Base-by-base conservation (phyloP, 2,797 vertebrate species). In the Gephyroberyx darwinii region DNA sequence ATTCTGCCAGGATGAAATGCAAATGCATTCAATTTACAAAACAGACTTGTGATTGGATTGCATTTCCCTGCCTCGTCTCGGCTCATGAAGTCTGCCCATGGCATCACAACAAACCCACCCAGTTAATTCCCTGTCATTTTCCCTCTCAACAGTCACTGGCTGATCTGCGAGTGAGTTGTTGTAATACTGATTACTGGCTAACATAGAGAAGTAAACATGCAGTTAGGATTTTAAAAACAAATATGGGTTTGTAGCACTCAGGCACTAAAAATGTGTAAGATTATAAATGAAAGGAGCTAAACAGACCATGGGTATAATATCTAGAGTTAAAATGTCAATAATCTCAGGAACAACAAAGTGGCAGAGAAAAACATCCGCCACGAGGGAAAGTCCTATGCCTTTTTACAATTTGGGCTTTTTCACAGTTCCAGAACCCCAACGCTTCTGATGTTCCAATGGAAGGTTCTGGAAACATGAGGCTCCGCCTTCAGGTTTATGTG, bases 401-500 rank as follows among this genome's bases (percentile, higher is more conserved):
- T 26, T 80, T 65, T 53, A 20, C 26, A 30, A 45, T 74, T 5
- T 51, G 48, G 26, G 6, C 6, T 78, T 70, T 71, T 75, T 78
- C 54, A 30, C 65, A 71, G 80, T 47, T 66, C 81, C 77, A 81
- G 78, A 84, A 82, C 52, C 76, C 10, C 68, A 39, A 50, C 22
- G 13, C 71, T 26, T 61, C 47, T 20, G 72, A 60, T 61, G 79
- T 69, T 72, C 55, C 43, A 6, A 5, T 8, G n/a, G 60, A 65
- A 62, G 77, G 74, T 71, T 83, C 89, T 59, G 83, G 84, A 68
- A 76, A 80, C 58, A 22, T 10, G 53, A 69, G 59, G 63, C 52
- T 31, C 20, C 9, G 0, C 64, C 65, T 75, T 50, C 43, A 60
- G 60, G 65, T 80, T 89, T 92, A 99, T 76, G 98, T 98, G 45